Base-by-base conservation (phyloP, 2,888 invertebrate genomes). In the Andrena flavipes region DNA sequence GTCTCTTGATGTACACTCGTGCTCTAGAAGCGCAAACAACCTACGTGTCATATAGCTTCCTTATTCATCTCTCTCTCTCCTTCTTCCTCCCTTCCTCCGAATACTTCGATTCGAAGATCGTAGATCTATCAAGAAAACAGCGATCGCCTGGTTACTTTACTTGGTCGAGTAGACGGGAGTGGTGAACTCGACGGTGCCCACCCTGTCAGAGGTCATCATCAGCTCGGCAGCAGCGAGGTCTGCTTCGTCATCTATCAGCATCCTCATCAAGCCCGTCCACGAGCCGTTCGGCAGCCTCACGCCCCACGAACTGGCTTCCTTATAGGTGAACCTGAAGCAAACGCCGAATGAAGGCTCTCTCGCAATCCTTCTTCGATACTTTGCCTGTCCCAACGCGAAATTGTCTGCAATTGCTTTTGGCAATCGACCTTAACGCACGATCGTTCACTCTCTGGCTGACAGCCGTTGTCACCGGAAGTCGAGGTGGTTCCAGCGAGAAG, bases 141-240 rank as follows among this genome's bases (percentile, higher is more conserved):
- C 5, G n/a, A 8, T 4, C 13, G 23, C 2, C 16, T 20, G 8
- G 8, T 6, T 6, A n/a, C 23, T 62, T 42, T 70, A 93, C 93
- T 91, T 93, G 0, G 93, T 91, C 3, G 92, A 85, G 51, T 91
- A 93, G 26, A 94, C 85, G 1, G 94, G 93, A 2, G 92, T 92
- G 13, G 93, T 93, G 72, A 92, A 94, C 56, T 91, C 87, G 1
- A 93, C 79, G 13, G 84, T 89, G 0, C 91, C 87, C 29, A 94
- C 63, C 73, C 93, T 88, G 48, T 91, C 91, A 1, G 84, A 71
- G 0, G 93, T 93, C 92, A 94, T 93, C 67, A 92, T 89, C 6
- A 94, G 76, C 71, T 91, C 93, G 13, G 91, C 89, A 1, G 93
- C 93, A 0, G 91, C 92, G 2, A 94, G 80, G 72, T 94, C 93